A percentile compares a stretch with the other conserved stretches of the same genome.
These are phyloP conservation scores for Barnardius zonarius DNA, from an alignment of 2,113 vertebrate species.

Conservation along the genomic window DNA sequence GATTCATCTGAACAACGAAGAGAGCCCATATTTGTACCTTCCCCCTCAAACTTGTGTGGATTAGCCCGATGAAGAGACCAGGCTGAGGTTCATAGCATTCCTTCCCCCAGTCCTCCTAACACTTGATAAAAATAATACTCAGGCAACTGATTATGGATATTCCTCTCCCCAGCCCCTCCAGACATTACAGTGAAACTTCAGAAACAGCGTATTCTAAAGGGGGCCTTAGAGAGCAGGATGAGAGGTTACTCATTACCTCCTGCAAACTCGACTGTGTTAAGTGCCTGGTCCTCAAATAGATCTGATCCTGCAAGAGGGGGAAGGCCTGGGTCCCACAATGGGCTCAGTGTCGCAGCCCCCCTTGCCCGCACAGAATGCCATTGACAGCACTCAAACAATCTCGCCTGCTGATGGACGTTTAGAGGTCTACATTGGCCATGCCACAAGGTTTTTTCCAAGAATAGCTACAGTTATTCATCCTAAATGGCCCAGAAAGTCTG, in stretches of 20 bases:
- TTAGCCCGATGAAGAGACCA: constrained; percentile 24
- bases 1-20: neutral
- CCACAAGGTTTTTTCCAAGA: constrained; percentile 31
- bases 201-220: constrained; percentile 27
- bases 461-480: constrained; percentile 25
- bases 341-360: constrained; percentile 35
- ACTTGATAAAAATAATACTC: constrained; percentile 56
- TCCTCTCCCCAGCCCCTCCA: neutral
- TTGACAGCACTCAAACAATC: constrained; percentile 38
- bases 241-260: constrained; percentile 57
- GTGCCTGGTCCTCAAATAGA: constrained; percentile 28
- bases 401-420: neutral
- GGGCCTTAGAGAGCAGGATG: constrained; percentile 38
- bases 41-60: neutral
- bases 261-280: constrained; percentile 26
- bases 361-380: constrained; percentile 32
- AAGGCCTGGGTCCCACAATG: constrained; percentile 37
- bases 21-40: constrained; percentile 20
- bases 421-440: constrained; percentile 16
- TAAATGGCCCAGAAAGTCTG: constrained; percentile 67
- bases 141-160: neutral
- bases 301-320: constrained; percentile 9
- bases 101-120: constrained; percentile 9
- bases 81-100: constrained; percentile 28
- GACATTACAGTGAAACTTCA: constrained; percentile 36